Percentiles rank a stretch among this genome's conserved stretches.
Conservation (phyloP, 2,888 invertebrate genomes). For the Troides helena region DNA sequence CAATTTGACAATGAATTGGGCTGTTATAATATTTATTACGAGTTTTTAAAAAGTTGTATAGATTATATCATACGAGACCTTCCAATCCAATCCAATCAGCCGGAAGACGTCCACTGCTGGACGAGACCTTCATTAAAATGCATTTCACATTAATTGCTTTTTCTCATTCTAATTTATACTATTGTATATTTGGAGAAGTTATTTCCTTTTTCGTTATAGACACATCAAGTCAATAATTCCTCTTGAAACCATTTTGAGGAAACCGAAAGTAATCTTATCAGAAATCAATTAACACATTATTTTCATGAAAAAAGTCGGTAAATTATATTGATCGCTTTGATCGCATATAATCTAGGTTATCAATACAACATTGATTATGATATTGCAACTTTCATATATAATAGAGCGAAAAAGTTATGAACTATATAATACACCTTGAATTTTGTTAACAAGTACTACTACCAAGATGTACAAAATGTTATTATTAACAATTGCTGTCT, state of each 20-base stretch:
- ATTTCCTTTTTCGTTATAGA: not conserved
- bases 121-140: not conserved
- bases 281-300: slow-evolving; percentile 20
- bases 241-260: slow-evolving; percentile 16
- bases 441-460: not conserved
- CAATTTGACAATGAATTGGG: too few relatives aligned
- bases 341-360: slow-evolving; percentile 21
- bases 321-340: slow-evolving; percentile 19
- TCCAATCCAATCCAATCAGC: too few relatives aligned
- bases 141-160: not conserved
- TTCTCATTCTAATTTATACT: not conserved
- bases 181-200: not conserved
- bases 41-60: too few relatives aligned
- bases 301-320: slow-evolving; percentile 13
- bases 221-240: not conserved
- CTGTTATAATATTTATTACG: too few relatives aligned
- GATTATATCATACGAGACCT: too few relatives aligned
- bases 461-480: slow-evolving; percentile 18
- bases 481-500: slow-evolving; percentile 6
- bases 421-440: not conserved
- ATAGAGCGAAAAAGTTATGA: not conserved
- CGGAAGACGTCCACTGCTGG: too few relatives aligned
- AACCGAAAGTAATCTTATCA: slow-evolving; percentile 24
- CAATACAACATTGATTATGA: slow-evolving; percentile 16
- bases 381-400: slow-evolving; percentile 19